Conservation (phyloP, 2,797 vertebrate genomes). For the Dromococcyx pavoninus region DNA sequence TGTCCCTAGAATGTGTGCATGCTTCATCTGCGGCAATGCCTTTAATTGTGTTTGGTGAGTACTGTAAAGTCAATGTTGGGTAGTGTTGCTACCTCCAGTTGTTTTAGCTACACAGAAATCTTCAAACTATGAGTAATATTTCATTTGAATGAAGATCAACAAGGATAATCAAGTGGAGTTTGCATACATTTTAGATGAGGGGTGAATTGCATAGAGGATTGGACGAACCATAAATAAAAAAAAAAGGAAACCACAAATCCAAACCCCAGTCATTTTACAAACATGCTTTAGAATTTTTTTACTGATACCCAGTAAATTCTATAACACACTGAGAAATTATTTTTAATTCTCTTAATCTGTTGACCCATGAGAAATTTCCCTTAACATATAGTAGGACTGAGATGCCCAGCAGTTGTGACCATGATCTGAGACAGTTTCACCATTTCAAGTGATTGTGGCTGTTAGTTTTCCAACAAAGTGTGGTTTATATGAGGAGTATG, state of each 20-base stretch:
- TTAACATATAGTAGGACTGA: accelerated
- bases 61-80: not conserved
- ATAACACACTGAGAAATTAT: not conserved
- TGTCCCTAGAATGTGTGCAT: not conserved
- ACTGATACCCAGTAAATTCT: not conserved
- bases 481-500: not conserved
- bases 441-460: not conserved
- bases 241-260: no score
- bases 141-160: not conserved
- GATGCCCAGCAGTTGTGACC: not conserved
- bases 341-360: not conserved
- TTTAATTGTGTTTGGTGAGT: not conserved
- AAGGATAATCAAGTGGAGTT: not conserved
- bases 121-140: not conserved
- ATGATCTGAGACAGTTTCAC: not conserved
- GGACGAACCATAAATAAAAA: not conserved
- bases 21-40: not conserved
- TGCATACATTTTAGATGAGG: not conserved
- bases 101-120: not conserved
- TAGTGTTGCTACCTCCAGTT: not conserved
- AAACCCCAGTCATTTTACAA: not conserved
- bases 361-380: not conserved
- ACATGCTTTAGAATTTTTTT: not conserved
- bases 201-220: not conserved
- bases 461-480: not conserved